Base-by-base conservation (phyloP, 2,113 vertebrate species). In the Sceloporus tristichus region DNA sequence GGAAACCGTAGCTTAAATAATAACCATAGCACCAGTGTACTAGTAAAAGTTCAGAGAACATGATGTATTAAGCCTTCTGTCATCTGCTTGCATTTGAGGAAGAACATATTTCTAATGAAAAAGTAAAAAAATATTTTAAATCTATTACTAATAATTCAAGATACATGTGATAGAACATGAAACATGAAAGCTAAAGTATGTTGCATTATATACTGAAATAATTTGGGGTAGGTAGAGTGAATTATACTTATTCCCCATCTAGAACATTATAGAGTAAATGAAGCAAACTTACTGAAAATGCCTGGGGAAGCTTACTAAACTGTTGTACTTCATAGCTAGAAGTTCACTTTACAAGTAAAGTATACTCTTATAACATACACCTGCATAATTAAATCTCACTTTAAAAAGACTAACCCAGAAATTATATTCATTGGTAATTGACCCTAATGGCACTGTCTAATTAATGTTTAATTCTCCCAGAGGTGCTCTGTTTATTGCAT, bases 111-210 rank as follows among this genome's bases (percentile, higher is more conserved):
- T 42, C 66, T n/a, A 66, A 38, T n/a, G 40, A 29, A 7, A 71
- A 65, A 48, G 23, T 71, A 82, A 81, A 27, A 27, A 54, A 40
- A 19, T 40, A 29, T 34, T 27, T 56, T 56, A 79, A 71, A 81
- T 81, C 34, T 70, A 25, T 68, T 79, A 86, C 54, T 34, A 86
- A 86, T 34, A 79, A 54, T 38, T 56, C 42, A 68, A 25, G 21
- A 40, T 62, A 59, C 3, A 38, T 38, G 8, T 10, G 13, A 80
- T 86, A 40, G 56, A 59, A 71, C 65, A 68, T 87, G 88, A 87
- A 93, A 79, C 84, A 90, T 88, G 85, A 18, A 82, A 16, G 83
- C 48, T 87, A 86, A 92, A 85, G 89, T 86, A 53, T 54, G 48
- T 38, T 79, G 53, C 21, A 34, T 70, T 48, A 48, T 4, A 68